Conservation (phyloP, 2,888 invertebrate genomes). For the Eilema griseolum region DNA sequence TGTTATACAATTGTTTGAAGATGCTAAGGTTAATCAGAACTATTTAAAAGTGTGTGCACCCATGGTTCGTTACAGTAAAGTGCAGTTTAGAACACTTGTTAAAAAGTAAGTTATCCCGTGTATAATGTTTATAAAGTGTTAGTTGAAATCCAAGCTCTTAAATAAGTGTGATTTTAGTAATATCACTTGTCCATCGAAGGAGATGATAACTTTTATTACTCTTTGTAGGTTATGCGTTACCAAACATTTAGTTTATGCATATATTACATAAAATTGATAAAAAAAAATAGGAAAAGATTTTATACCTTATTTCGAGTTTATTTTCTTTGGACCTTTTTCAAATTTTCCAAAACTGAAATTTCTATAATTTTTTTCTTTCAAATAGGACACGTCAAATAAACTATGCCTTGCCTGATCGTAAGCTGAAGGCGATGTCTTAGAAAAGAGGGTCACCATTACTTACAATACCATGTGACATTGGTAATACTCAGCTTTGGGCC, state of each 20-base stretch:
- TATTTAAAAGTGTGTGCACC: slow-evolving; percentile 95
- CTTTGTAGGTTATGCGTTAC: background rate
- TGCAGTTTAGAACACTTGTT: slow-evolving; percentile 81
- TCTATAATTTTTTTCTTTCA: no score
- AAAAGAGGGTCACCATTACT: no score
- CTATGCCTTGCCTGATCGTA: no score
- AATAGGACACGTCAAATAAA: no score
- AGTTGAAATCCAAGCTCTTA: background rate
- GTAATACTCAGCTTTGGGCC: no score
- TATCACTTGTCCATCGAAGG: background rate
- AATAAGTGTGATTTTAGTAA: background rate
- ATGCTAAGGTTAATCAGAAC: slow-evolving; percentile 78
- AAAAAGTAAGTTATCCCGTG: slow-evolving; percentile 70
- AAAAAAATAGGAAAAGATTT: background rate
- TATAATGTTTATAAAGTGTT: background rate
- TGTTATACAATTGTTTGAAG: slow-evolving; percentile 89
- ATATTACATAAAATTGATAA: no score
- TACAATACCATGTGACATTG: no score
- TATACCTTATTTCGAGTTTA: no score
- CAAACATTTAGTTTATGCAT: no score
- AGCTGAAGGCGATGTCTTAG: no score
- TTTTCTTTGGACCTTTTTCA: no score
- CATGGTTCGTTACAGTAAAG: slow-evolving; percentile 96
- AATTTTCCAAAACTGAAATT: no score
- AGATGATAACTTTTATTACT: background rate